Conservation (phyloP, 2,888 invertebrate species). For the Capitulum mitella region DNA sequence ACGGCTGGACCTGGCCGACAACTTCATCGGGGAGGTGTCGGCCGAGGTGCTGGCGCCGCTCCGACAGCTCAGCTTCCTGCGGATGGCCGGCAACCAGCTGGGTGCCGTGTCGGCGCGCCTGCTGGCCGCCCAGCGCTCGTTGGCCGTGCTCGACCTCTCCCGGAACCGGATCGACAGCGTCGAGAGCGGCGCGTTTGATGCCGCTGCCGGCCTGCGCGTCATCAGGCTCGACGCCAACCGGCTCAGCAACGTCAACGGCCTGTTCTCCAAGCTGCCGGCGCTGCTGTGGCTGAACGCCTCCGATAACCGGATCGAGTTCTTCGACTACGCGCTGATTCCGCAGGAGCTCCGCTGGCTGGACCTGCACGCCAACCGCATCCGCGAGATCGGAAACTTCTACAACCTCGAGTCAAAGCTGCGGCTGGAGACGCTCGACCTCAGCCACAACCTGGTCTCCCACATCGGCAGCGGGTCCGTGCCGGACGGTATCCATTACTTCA, state of each 20-base stretch:
- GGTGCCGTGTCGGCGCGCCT: constrained; percentile 55
- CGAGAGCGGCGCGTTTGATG: constrained; percentile 72
- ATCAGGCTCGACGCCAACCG: constrained; percentile 79
- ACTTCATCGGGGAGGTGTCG: constrained; percentile 71
- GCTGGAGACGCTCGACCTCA: constrained; percentile 78
- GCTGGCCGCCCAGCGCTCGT: constrained; percentile 70
- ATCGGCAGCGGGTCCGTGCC: constrained; percentile 61
- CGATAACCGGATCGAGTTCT: constrained; percentile 79
- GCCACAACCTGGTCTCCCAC: constrained; percentile 69
- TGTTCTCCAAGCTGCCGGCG: constrained; percentile 74
- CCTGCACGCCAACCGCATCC: constrained; percentile 76
- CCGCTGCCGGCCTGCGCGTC: constrained; percentile 70
- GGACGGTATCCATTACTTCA: constrained; percentile 73
- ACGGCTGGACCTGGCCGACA: constrained; percentile 85
- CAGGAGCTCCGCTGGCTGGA: constrained; percentile 77
- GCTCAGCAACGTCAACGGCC: constrained; percentile 68
- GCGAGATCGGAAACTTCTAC: constrained; percentile 56
- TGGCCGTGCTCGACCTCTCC: constrained; percentile 74
- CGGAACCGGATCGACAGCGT: constrained; percentile 62
- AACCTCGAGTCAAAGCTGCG: constrained; percentile 53
- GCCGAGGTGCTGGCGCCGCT: constrained; percentile 76
- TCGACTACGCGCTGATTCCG: constrained; percentile 80
- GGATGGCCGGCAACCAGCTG: constrained; percentile 44
- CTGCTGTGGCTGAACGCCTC: constrained; percentile 84
- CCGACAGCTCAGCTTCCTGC: constrained; percentile 53